Evolutionary conservation across 1,140 invertebrate genomes (phyloP), one percentile per base, ranked within the genome.

Genomic region (Goniozus legneri): DNA sequence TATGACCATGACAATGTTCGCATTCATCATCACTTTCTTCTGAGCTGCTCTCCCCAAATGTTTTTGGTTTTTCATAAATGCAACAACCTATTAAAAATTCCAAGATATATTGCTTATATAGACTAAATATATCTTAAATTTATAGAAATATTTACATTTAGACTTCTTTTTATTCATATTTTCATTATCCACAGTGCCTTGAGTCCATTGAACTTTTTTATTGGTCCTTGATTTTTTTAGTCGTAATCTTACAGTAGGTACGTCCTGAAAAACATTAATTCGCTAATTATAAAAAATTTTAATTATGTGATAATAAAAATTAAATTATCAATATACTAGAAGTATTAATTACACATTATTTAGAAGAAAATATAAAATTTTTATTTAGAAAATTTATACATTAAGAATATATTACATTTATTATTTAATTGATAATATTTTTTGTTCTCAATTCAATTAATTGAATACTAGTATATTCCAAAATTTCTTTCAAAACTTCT

Each of bases 161-260:
- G 92, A 95, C 74, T 95, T 95, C 73, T 92, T 94, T 71, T 89
- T 92, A 63, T 91, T 89, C 84, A 95, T 82, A 65, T 92, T 73
- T 76, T 96, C 92, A 78, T 96, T 96, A 67, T 96, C 92, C 13
- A 96, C 87, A 1, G 92, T 94, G 52, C 86, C 90, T 44, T 84
- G 83, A 19, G 84, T 86, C 88, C 91, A 96, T 56, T 87, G 84
- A 2, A 96, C 92, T 75, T 91, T 86, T 73, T 90, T 87, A 52
- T 82, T 79, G 27, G 79, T 79, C 65, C 83, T 83, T 1, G 88
- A 82, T 62, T 88, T 90, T 49, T 82, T 81, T 24, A 92, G 75
- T 35, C 83, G 84, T 32, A 95, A 71, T 43, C 83, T 78, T 13
- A 94, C 77, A 36, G 86, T 85, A 6, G 82, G 81, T 4, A 83